Conservation (phyloP, 1,140 invertebrate species). For the Hyposmocoma kahamanoa region DNA sequence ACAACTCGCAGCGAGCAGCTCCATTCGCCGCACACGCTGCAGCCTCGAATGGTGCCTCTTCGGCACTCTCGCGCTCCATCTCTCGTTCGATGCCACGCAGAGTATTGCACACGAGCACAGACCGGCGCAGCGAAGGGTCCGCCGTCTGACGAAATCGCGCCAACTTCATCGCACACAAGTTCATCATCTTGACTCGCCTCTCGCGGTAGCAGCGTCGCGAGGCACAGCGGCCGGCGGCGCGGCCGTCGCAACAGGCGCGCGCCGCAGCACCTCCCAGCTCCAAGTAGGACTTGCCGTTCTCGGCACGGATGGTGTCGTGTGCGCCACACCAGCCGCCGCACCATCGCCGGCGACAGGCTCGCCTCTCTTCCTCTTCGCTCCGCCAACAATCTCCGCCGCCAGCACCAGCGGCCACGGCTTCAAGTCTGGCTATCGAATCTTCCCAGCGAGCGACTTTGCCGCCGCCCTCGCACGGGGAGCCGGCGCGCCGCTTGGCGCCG, state of each 20-base stretch:
- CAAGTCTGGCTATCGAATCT: slow-evolving; percentile 68
- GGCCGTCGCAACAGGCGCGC: slow-evolving; percentile 83
- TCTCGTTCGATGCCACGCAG: slow-evolving; percentile 92
- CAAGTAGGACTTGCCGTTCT: slow-evolving; percentile 92
- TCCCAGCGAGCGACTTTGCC: slow-evolving; percentile 71
- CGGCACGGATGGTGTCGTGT: slow-evolving; percentile 89
- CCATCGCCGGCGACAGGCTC: slow-evolving; percentile 62
- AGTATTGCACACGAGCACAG: slow-evolving; percentile 96
- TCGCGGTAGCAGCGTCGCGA: slow-evolving; percentile 86
- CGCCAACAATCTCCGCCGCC: slow-evolving; percentile 68
- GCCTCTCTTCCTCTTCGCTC: slow-evolving; percentile 57
- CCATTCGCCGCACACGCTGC: slow-evolving; percentile 58
- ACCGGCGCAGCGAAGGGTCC: slow-evolving; percentile 92
- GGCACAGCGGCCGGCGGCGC: slow-evolving; percentile 83
- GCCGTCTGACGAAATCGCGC: slow-evolving; percentile 89
- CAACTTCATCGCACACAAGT: slow-evolving; percentile 94
- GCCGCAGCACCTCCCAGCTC: slow-evolving; percentile 84
- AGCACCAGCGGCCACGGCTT: slow-evolving; percentile 69
- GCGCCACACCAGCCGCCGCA: slow-evolving; percentile 72
- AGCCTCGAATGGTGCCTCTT: slow-evolving; percentile 55
- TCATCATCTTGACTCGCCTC: slow-evolving; percentile 89
- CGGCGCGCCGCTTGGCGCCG: slow-evolving; percentile 67
- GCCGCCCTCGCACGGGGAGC: slow-evolving; percentile 59
- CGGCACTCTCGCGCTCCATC: slow-evolving; percentile 85
- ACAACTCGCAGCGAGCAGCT: slow-evolving; percentile 65